A percentile compares a stretch with the other conserved stretches of the same genome.
Conservation (phyloP, 2,888 invertebrate genomes). For the Cyclophora albipunctata region DNA sequence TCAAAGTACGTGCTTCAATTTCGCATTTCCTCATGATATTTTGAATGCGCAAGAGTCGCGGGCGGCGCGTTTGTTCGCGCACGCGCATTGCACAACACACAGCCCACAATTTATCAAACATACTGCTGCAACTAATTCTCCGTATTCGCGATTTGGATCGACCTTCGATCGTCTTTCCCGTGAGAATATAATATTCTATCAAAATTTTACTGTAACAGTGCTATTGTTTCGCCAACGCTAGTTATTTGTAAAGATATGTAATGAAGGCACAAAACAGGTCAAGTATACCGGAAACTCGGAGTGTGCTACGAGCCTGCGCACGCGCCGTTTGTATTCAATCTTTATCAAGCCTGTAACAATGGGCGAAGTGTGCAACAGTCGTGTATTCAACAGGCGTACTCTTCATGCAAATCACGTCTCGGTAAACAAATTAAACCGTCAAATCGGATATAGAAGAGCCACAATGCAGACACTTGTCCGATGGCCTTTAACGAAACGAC, state of each 20-base stretch:
- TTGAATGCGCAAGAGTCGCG: slow-evolving; percentile 24
- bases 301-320: slow-evolving; percentile 33
- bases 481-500: background rate
- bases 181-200: slow-evolving; percentile 32
- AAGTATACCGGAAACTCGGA: slow-evolving; percentile 65
- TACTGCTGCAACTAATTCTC: slow-evolving; percentile 27
- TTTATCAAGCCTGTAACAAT: slow-evolving; percentile 45
- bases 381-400: background rate
- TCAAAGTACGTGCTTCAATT: slow-evolving; percentile 45
- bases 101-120: slow-evolving; percentile 44
- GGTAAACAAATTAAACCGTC: slow-evolving; percentile 9
- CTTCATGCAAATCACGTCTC: slow-evolving; percentile 23
- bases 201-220: slow-evolving; percentile 17
- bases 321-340: slow-evolving; percentile 54
- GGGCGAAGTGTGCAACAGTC: slow-evolving; percentile 12
- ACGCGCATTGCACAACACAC: slow-evolving; percentile 33
- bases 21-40: slow-evolving; percentile 36
- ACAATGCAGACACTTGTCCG: slow-evolving; percentile 1
- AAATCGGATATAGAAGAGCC: slow-evolving; percentile 9
- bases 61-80: slow-evolving; percentile 33
- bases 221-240: slow-evolving; percentile 25
- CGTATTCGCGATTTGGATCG: slow-evolving; percentile 17
- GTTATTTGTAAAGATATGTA: slow-evolving; percentile 33
- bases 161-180: slow-evolving; percentile 37
- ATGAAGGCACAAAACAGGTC: slow-evolving; percentile 51